Evolutionary conservation across 2,797 vertebrate genomes (phyloP).

Genomic region (Muscicapa comitata): DNA sequence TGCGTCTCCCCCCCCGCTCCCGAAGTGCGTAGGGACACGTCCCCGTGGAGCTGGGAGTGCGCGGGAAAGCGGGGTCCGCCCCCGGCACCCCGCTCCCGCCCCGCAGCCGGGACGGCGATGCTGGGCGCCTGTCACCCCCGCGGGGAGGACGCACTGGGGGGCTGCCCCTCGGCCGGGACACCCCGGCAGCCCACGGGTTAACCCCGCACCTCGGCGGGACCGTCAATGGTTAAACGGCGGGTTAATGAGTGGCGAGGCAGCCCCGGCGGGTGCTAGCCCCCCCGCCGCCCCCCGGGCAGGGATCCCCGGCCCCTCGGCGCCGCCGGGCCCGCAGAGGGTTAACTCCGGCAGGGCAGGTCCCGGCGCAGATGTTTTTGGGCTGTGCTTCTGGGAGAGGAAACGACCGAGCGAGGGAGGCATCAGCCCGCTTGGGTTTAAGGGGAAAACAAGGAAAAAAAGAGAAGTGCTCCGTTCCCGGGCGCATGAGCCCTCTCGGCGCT

Average conservation of each 20-base stretch:
- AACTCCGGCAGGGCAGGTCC: conserved; percentile 52
- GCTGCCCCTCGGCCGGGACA: not conserved
- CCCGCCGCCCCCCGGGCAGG: not conserved
- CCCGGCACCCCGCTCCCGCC: not conserved
- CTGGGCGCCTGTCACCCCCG: not conserved
- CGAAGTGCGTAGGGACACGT: not conserved
- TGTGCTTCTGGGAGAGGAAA: conserved; percentile 64
- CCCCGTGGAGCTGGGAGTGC: not conserved
- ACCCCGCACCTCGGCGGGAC: not conserved
- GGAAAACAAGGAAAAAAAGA: conserved; percentile 17
- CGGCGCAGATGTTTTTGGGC: conserved; percentile 65
- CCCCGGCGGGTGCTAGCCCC: not conserved
- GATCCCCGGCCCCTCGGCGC: not conserved
- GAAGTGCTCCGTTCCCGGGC: not conserved
- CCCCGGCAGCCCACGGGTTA: conserved; percentile 25
- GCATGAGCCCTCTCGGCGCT: not conserved
- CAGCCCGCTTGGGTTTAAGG: conserved; percentile 35
- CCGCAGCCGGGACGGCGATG: not conserved
- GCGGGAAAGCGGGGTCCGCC: conserved; percentile 8
- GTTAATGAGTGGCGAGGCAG: conserved; percentile 49
- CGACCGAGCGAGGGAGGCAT: conserved; percentile 41
- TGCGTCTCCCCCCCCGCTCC: not conserved
- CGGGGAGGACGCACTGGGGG: not conserved
- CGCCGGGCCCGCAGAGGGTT: conserved; percentile 35
- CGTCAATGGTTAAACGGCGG: conserved; percentile 40